Base-by-base conservation (phyloP, 2,797 vertebrate species). In the Enteromius unitaeniatus region DNA sequence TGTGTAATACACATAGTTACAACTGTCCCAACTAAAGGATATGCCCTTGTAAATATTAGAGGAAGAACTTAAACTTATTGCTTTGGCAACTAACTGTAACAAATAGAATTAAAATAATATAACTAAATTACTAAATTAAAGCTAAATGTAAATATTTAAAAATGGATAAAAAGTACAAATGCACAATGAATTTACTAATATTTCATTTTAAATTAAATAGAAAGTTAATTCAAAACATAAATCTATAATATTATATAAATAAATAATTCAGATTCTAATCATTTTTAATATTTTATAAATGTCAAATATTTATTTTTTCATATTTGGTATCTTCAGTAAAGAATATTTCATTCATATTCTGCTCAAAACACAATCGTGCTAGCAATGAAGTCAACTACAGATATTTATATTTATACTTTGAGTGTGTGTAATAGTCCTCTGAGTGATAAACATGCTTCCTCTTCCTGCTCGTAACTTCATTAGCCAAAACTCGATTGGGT, bases 401-500 rank as follows among this genome's bases (percentile, higher is more conserved):
- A 74, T n/a, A 74, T 74, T 31, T 21, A 51, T 17, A 31, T 31
- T 6, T 51, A 21, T 0, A 31, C 17, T 31, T 28, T 51, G 15
- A 49, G 45, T 31, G 23, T 28, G 21, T 55, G 73, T 58, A 11
- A 23, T 37, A 37, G 21, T 23, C 19, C 28, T 45, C 17, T 64
- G 65, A 62, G 81, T 73, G 42, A 82, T 79, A 53, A 79, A 74
- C 74, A 42, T 3, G 34, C 40, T 82, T 82, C 84, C 75, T 53
- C 55, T 82, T 73, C 84, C 80, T 72, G 74, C 58, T 67, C 26
- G 13, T 79, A 86, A 86, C 68, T 78, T n/a, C 31, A 72, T 82
- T 86, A 82, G 9, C 28, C 11, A 15, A 34, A 34, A 60, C 31
- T 77, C 64, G 77, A 85, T 77, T 77, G 64, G 23, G 58, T 86